These are phyloP conservation scores for Drosophila persimilis DNA, from an alignment of 1,140 invertebrate species.

Conservation along the genomic window DNA sequence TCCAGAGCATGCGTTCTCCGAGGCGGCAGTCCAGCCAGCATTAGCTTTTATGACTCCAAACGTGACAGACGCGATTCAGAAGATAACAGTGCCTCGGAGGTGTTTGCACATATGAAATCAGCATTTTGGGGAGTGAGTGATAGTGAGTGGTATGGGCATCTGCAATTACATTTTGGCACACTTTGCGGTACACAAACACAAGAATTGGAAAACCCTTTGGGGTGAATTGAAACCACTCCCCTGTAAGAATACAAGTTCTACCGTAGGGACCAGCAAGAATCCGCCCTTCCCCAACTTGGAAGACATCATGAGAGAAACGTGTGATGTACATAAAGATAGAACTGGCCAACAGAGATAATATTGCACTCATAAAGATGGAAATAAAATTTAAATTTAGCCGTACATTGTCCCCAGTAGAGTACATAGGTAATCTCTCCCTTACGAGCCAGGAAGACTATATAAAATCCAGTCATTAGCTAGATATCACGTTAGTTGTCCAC, in stretches of 20 bases:
- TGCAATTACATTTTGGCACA: not conserved
- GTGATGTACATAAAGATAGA: conserved; percentile 17
- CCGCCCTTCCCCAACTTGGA: not conserved
- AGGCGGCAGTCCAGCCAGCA: not conserved
- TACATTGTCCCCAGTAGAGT: not conserved
- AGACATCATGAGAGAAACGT: conserved; percentile 10
- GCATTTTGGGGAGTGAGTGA: conserved; percentile 11
- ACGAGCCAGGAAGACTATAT: conserved; percentile 23
- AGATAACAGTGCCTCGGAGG: not conserved
- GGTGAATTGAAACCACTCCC: no score
- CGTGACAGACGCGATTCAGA: conserved; percentile 32
- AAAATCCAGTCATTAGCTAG: not conserved
- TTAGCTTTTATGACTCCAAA: conserved; percentile 19
- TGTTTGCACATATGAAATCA: conserved; percentile 33
- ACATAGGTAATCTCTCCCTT: no score
- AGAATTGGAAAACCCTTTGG: not conserved
- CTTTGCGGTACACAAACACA: not conserved
- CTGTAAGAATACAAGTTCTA: no score
- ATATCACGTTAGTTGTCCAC: conserved; percentile 16
- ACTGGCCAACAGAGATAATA: conserved; percentile 12
- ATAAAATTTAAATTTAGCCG: conserved; percentile 29
- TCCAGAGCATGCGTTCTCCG: not conserved
- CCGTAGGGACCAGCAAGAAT: not conserved
- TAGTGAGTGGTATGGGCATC: not conserved
- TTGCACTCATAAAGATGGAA: conserved; percentile 13